phyloP scores from a whole-genome alignment of 2,797 vertebrate genomes.

The Gambusia yucatana region DNA sequence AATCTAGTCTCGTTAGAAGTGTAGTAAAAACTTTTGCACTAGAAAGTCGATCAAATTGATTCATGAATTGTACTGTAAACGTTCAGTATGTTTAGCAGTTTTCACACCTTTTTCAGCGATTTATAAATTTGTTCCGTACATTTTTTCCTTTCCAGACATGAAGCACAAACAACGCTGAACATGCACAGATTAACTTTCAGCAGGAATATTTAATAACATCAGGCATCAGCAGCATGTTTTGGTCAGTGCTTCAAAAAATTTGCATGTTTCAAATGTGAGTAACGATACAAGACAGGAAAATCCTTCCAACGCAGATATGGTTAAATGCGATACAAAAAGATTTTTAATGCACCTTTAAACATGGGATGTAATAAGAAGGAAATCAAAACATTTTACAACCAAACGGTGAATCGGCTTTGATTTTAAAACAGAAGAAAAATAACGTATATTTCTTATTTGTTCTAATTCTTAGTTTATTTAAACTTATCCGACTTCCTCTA shows the following conservation, averaged over 20 bases:
- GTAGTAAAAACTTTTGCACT: too few species aligned
- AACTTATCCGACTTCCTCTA: not conserved
- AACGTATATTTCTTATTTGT: not conserved
- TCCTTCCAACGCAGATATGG: not conserved
- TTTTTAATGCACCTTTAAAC: not conserved
- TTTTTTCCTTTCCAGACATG: not conserved
- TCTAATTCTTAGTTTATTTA: not conserved
- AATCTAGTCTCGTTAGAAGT: too few species aligned
- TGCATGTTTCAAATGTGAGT: constrained; percentile 1
- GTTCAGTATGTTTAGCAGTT: not conserved
- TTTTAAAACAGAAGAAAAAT: not conserved
- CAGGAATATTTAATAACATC: constrained; percentile 32
- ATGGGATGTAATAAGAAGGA: not conserved
- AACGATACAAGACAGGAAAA: not conserved
- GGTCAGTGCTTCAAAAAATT: not conserved
- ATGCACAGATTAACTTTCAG: constrained; percentile 5
- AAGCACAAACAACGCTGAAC: constrained; percentile 1
- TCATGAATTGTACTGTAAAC: not conserved
- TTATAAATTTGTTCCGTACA: not conserved
- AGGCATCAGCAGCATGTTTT: constrained; percentile 13
- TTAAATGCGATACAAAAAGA: not conserved
- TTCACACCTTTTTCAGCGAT: not conserved
- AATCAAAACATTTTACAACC: not conserved
- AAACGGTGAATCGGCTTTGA: not conserved
- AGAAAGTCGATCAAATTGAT: not conserved